Base-by-base conservation (phyloP, 2,113 vertebrate genomes). In the Asarcornis scutulata region DNA sequence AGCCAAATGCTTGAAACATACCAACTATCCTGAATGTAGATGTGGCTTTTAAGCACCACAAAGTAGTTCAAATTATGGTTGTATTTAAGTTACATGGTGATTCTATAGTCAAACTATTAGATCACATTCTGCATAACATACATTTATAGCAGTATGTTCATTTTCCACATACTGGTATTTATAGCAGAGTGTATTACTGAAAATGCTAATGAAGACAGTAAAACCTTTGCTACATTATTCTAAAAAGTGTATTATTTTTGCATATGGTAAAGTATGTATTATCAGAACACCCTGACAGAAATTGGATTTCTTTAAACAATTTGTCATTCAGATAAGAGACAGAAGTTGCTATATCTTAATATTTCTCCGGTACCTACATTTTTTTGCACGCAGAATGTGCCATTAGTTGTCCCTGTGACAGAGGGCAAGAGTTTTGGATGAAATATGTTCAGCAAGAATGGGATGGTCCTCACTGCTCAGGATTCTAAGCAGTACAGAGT, bases 1-100 rank as follows among this genome's bases (percentile, higher is more conserved):
- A 25, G 83, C 56, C 86, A 96, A 95, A 58, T 10, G 86, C 73
- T 91, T 87, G 56, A 86, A 91, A 91, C 72, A 89, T 74, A 97
- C 6, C 40, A 7, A 62, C 53, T 78, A 62, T 23, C 73, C 63
- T 76, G 12, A 63, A 90, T 90, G 84, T 71, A 97, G 32, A 67
- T 62, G 73, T 22, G 75, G 50, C 40, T 90, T 71, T 74, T 31
- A 31, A 73, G 31, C 40, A 77, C 67, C 27, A 88, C 17, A 25
- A 7, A 55, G 42, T n/a, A 53, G 60, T 29, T 23, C 40, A 40
- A 52, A 75, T 29, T 36, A 59, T 7, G 38, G 42, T 5, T 72
- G 73, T 48, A 48, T 50, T 69, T 38, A 69, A 77, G 40, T 9
- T 17, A 93, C 84, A 82, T 32, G 13, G 44, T 4, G 13, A 63